These are phyloP conservation scores for Cryptoblepharus egeriae DNA, from an alignment of 2,797 vertebrate genomes.

Conservation along the genomic window DNA sequence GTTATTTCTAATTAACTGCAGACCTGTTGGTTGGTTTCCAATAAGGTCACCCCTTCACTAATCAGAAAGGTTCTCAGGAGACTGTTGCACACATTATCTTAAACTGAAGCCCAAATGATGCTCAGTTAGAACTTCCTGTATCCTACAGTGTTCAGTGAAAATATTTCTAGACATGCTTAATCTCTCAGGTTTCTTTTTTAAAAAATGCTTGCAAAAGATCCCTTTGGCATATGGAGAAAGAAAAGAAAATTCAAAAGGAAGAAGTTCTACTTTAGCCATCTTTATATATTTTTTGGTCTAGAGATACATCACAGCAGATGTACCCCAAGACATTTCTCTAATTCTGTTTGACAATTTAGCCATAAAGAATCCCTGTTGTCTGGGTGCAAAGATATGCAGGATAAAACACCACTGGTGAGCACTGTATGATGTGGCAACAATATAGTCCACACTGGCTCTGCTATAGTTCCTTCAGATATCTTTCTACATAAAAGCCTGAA, in stretches of 20 bases:
- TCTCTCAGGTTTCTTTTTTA: conserved; percentile 51
- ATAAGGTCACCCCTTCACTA: conserved; percentile 68
- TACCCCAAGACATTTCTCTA: neutral
- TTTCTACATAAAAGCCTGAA: neutral
- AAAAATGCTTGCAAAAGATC: conserved; percentile 29
- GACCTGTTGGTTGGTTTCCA: conserved; percentile 68
- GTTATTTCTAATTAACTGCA: conserved; percentile 71
- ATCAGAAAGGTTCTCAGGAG: conserved; percentile 68
- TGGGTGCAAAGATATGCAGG: neutral
- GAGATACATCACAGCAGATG: neutral
- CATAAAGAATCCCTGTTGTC: neutral
- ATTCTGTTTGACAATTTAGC: neutral
- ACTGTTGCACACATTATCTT: conserved; percentile 63
- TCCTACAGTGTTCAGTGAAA: conserved; percentile 60
- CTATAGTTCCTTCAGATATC: neutral
- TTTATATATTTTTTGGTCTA: neutral
- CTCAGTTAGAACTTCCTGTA: conserved; percentile 64
- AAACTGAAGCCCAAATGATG: conserved; percentile 62
- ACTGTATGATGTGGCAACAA: neutral
- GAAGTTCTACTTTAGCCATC: neutral
- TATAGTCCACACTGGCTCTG: neutral
- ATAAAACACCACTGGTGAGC: neutral
- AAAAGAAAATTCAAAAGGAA: too few relatives aligned
- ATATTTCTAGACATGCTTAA: conserved; percentile 62
- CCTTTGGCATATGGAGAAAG: neutral